These are phyloP conservation scores for Endomychus coccineus DNA, from an alignment of 2,888 invertebrate genomes.

Conservation along the genomic window DNA sequence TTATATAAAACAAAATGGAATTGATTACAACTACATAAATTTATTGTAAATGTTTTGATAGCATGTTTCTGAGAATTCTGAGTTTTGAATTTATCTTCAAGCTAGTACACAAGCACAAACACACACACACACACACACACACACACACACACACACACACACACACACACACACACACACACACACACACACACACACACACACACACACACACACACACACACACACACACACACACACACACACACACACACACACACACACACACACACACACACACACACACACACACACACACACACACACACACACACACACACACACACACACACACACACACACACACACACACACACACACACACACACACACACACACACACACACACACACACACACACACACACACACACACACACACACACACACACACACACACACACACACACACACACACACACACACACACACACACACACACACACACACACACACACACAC, in stretches of 20 bases:
- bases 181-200: conserved; percentile 1
- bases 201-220: conserved; percentile 1
- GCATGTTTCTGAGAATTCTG: no score
- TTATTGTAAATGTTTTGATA: no score
- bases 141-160: conserved; percentile 1
- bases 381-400: conserved; percentile 1
- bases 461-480: conserved; percentile 1
- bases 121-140: no score
- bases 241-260: conserved; percentile 1
- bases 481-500: conserved; percentile 1
- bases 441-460: conserved; percentile 1
- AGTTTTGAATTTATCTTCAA: no score
- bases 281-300: conserved; percentile 1
- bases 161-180: conserved; percentile 1
- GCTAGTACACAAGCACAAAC: no score
- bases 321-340: conserved; percentile 1
- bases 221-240: conserved; percentile 1
- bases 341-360: conserved; percentile 1
- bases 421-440: conserved; percentile 1
- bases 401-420: conserved; percentile 1
- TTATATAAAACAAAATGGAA: no score
- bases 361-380: conserved; percentile 1
- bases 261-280: conserved; percentile 1
- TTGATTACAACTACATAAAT: no score
- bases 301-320: conserved; percentile 1